Conservation (phyloP, 2,888 invertebrate genomes). For the Orthosia gothica region DNA sequence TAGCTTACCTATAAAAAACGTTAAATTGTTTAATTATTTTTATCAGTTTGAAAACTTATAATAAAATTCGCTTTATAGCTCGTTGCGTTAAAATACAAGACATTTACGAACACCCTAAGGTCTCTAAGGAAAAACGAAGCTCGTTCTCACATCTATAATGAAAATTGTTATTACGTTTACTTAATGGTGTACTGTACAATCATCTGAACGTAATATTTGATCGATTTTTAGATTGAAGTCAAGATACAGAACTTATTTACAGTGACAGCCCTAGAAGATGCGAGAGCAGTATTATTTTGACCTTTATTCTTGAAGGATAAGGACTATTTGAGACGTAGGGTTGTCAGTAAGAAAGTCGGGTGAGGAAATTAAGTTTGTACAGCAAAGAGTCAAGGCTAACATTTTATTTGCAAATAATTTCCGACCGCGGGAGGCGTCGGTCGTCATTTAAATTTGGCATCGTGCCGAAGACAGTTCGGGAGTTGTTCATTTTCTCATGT, state of each 20-base stretch:
- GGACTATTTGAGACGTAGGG: constrained; percentile 32
- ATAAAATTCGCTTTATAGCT: constrained; percentile 31
- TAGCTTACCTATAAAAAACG: not conserved
- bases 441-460: constrained; percentile 78
- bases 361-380: constrained; percentile 59
- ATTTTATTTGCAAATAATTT: constrained; percentile 76
- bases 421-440: constrained; percentile 64
- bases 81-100: constrained; percentile 38
- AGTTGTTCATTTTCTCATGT: constrained; percentile 74
- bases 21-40: constrained; percentile 27
- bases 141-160: constrained; percentile 59
- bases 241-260: constrained; percentile 39
- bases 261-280: constrained; percentile 29
- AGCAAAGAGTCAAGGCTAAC: constrained; percentile 69
- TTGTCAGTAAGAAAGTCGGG: constrained; percentile 31
- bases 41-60: constrained; percentile 25
- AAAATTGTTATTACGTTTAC: constrained; percentile 61
- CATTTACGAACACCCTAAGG: constrained; percentile 44
- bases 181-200: constrained; percentile 60
- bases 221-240: constrained; percentile 58
- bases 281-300: constrained; percentile 18
- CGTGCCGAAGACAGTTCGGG: constrained; percentile 69
- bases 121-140: constrained; percentile 47
- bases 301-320: constrained; percentile 42
- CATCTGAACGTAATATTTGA: constrained; percentile 63